Evolutionary conservation across 2,888 invertebrate species (phyloP).

Genomic region (Phengaris arion): DNA sequence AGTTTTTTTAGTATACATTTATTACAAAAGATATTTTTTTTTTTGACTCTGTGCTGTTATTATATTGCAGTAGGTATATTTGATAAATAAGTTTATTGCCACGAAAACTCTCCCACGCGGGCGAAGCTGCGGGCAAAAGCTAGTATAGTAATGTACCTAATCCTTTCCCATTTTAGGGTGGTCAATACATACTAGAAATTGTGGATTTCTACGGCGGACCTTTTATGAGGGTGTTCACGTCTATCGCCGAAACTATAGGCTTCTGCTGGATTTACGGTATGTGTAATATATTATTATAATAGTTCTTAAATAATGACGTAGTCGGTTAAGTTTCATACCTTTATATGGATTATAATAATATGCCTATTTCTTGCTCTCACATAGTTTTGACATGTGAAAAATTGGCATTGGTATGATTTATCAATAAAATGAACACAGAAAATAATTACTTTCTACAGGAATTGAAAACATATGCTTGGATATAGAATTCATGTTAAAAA

Average conservation of each 20-base stretch:
- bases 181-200: constrained; percentile 85
- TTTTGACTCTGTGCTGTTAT: too few relatives aligned
- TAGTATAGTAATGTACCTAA: background rate
- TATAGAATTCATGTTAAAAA: constrained; percentile 17
- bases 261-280: constrained; percentile 87
- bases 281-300: background rate
- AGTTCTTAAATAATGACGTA: background rate
- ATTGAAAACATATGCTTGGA: constrained; percentile 23
- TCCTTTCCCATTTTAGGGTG: constrained; percentile 77
- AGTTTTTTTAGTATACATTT: too few relatives aligned
- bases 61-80: too few relatives aligned
- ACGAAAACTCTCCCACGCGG: too few relatives aligned
- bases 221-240: constrained; percentile 84
- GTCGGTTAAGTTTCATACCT: background rate
- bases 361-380: too few relatives aligned
- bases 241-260: constrained; percentile 83
- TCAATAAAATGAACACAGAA: background rate
- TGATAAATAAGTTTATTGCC: too few relatives aligned
- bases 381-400: too few relatives aligned
- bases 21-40: too few relatives aligned
- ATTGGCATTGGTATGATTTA: too few relatives aligned
- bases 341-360: too few relatives aligned
- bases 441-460: constrained; percentile 1
- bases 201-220: constrained; percentile 88
- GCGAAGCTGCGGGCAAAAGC: too few relatives aligned